phyloP scores from a whole-genome alignment of 2,113 vertebrate species.

The Rhinoptilus africanus region DNA sequence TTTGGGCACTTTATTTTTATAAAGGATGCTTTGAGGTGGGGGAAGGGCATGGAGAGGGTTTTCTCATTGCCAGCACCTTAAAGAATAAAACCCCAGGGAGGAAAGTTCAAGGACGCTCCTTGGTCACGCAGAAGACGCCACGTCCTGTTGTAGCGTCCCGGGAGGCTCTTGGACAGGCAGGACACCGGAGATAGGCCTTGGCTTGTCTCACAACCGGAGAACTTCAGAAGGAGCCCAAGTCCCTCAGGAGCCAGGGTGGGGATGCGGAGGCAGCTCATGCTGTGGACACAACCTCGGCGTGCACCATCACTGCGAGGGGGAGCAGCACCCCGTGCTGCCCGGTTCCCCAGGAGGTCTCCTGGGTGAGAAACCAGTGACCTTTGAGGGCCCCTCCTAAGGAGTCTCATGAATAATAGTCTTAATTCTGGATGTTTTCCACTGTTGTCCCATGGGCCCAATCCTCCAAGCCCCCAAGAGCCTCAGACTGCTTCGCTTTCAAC shows the following conservation, averaged over 20 bases:
- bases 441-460: neutral
- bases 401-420: neutral
- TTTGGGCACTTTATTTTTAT: slow-evolving; percentile 67
- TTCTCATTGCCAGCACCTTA: slow-evolving; percentile 26
- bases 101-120: neutral
- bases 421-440: neutral
- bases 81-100: neutral
- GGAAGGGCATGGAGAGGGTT: neutral
- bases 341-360: neutral
- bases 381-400: neutral
- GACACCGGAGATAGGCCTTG: neutral
- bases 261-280: neutral
- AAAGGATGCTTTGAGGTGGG: slow-evolving; percentile 37
- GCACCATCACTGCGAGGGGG: neutral
- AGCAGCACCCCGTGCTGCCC: neutral
- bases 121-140: neutral
- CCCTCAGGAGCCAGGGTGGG: neutral
- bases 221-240: neutral
- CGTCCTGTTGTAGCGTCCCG: rapidly evolving
- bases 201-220: neutral
- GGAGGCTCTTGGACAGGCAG: neutral
- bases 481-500: neutral
- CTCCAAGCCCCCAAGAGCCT: neutral
- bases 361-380: neutral
- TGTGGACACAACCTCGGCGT: neutral